These are phyloP conservation scores for Albula glossodonta DNA, from an alignment of 2,113 vertebrate species.

Conservation along the genomic window DNA sequence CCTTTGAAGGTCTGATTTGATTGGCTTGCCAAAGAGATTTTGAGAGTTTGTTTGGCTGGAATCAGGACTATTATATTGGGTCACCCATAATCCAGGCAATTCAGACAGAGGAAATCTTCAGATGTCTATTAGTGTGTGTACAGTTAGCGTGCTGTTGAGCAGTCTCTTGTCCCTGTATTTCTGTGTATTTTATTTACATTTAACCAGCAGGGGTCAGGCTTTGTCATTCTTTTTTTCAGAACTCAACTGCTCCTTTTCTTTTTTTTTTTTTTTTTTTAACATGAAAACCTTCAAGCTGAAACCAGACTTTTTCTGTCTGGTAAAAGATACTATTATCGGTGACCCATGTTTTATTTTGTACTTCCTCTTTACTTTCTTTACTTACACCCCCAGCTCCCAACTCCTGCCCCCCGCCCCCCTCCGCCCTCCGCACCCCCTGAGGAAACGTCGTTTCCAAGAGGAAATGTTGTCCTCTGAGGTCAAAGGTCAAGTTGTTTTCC, in stretches of 20 bases:
- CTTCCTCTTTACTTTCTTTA: too few species aligned
- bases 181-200: not conserved
- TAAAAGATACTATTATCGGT: not conserved
- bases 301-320: not conserved
- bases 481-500: conserved; percentile 70
- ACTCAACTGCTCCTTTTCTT: not conserved
- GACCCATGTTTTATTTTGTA: not conserved
- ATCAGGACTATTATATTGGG: too few species aligned
- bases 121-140: not conserved
- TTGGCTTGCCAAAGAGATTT: too few species aligned
- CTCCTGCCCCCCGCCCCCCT: not conserved
- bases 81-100: too few species aligned
- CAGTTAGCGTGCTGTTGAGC: not conserved
- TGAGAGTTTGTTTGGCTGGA: too few species aligned
- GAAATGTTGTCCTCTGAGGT: conserved; percentile 61
- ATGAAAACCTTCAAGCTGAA: not conserved
- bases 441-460: conserved; percentile 60
- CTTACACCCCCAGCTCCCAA: not conserved
- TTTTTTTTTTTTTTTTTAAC: not conserved
- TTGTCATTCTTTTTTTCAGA: not conserved
- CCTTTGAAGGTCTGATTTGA: too few species aligned
- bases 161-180: not conserved
- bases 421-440: conserved; percentile 28
- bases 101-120: not conserved
- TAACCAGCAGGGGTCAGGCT: conserved; percentile 6